phyloP scores from a whole-genome alignment of 2,888 invertebrate species.

The Agapetus fuscipes region DNA sequence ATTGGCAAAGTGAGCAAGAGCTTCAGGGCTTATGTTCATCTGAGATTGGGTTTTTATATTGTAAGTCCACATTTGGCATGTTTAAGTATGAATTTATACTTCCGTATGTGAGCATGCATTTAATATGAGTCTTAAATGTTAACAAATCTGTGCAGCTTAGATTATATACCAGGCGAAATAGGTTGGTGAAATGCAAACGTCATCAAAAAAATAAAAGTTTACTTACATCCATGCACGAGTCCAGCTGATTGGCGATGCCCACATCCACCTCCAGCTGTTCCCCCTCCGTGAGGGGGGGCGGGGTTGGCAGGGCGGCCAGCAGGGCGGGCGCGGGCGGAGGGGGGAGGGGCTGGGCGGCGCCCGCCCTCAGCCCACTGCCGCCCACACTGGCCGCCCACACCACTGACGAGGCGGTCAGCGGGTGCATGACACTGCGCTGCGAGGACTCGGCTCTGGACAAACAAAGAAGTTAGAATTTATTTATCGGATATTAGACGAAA shows the following conservation, averaged over 20 bases:
- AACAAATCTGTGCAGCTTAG: too few species aligned
- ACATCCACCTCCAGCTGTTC: slow-evolving; percentile 60
- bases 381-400: slow-evolving; percentile 40
- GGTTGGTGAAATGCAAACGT: too few species aligned
- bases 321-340: slow-evolving; percentile 32
- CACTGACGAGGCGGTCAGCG: slow-evolving; percentile 55
- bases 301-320: slow-evolving; percentile 51
- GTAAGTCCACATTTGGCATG: too few species aligned
- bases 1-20: too few species aligned
- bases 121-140: too few species aligned
- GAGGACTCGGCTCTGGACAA: slow-evolving; percentile 24
- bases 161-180: too few species aligned
- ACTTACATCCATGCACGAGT: slow-evolving; percentile 62
- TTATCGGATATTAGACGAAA: too few species aligned
- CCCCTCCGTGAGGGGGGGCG: slow-evolving; percentile 49
- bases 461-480: neutral
- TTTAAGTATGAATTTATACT: too few species aligned
- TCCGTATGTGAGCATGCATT: too few species aligned
- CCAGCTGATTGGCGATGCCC: slow-evolving; percentile 57
- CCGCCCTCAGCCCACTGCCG: slow-evolving; percentile 12
- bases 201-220: too few species aligned
- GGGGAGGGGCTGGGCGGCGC: slow-evolving; percentile 41
- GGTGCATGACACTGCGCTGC: slow-evolving; percentile 48
- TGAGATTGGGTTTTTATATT: too few species aligned
- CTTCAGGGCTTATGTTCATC: too few species aligned